Conservation (phyloP, 2,888 invertebrate genomes). For the Hypena proboscidalis region DNA sequence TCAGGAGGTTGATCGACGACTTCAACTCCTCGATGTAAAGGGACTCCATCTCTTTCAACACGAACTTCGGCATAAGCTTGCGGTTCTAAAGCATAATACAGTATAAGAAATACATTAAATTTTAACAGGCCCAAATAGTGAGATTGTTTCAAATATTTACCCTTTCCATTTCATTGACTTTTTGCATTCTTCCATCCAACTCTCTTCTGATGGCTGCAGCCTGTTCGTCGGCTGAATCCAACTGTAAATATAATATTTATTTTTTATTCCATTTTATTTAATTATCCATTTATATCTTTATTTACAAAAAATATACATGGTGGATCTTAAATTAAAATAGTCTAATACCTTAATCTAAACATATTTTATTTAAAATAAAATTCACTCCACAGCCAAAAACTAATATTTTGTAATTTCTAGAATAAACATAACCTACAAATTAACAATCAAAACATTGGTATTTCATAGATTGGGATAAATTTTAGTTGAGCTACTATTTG, state of each 20-base stretch:
- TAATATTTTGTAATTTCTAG: too few species aligned
- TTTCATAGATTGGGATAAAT: too few species aligned
- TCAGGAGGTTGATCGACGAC: conserved; percentile 98
- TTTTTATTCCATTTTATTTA: background rate
- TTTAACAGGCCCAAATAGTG: conserved; percentile 8
- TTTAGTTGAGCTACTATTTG: conserved; percentile 7
- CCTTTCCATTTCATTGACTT: conserved; percentile 98
- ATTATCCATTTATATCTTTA: too few species aligned
- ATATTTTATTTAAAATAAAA: too few species aligned
- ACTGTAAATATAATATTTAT: conserved; percentile 78
- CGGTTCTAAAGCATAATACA: conserved; percentile 88
- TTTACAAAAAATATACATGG: too few species aligned
- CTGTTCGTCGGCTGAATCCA: conserved; percentile 99
- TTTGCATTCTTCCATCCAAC: conserved; percentile 98
- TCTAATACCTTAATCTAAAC: too few species aligned
- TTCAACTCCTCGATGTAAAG: conserved; percentile 99
- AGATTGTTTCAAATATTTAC: conserved; percentile 74
- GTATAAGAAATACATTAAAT: background rate
- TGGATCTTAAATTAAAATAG: too few species aligned
- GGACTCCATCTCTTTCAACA: conserved; percentile 99
- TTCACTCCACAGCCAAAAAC: too few species aligned
- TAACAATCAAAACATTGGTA: background rate
- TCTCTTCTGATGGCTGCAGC: conserved; percentile 99
- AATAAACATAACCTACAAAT: too few species aligned
- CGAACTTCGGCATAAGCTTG: conserved; percentile 99